Percentiles rank a stretch among this genome's conserved stretches.
These are phyloP conservation scores for Pangasius larnaudii DNA, from an alignment of 2,797 vertebrate genomes.

Conservation along the genomic window DNA sequence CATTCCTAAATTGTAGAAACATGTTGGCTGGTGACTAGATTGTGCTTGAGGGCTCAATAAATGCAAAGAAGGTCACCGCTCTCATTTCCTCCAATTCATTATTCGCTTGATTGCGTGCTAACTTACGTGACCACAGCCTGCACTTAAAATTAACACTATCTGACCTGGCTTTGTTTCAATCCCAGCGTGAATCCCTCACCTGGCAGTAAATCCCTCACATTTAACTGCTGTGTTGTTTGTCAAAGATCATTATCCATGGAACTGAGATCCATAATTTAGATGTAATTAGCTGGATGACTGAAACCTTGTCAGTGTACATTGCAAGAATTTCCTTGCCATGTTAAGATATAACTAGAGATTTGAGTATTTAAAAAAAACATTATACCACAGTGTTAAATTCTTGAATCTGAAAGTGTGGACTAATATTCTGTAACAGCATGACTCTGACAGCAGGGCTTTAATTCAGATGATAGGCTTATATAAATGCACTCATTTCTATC, in stretches of 20 bases:
- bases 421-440: neutral
- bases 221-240: constrained; percentile 23
- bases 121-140: neutral
- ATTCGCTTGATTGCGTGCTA: constrained; percentile 42
- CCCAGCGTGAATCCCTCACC: constrained; percentile 26
- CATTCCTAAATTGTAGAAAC: neutral
- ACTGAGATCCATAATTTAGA: neutral
- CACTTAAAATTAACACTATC: constrained; percentile 38
- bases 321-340: neutral
- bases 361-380: neutral
- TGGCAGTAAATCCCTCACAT: constrained; percentile 10
- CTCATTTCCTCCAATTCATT: constrained; percentile 47
- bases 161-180: constrained; percentile 46
- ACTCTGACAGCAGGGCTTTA: neutral
- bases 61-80: constrained; percentile 24
- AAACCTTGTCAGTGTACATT: neutral
- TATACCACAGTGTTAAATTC: neutral
- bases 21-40: constrained; percentile 19
- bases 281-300: neutral
- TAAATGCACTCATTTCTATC: neutral
- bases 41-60: neutral
- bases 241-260: constrained; percentile 28
- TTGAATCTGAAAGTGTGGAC: neutral
- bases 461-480: neutral
- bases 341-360: neutral